Base-by-base conservation (phyloP, 2,113 vertebrate species). In the Cacatua alba region DNA sequence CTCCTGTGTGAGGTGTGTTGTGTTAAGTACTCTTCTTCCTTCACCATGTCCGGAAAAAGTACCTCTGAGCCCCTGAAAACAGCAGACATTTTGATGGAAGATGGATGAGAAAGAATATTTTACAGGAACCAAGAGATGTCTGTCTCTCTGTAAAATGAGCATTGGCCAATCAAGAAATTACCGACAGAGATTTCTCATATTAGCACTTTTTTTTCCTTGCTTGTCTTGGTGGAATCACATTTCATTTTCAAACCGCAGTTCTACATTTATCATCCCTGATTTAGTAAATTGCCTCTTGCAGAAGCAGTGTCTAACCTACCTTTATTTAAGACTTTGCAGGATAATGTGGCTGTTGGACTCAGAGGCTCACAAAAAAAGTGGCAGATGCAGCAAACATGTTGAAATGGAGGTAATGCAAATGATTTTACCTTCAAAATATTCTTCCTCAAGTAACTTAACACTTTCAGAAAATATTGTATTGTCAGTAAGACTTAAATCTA, bases 191-290 rank as follows among this genome's bases (percentile, higher is more conserved):
- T 62, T 67, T 92, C 69, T 74, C 28, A 59, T 77, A 84, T 88
- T 76, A 92, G 52, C 39, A 44, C 41, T 11, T 24, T 3, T 2
- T 12, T 5, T 26, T 4, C 13, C 52, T 95, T 88, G 35, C 65
- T 88, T 96, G 57, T 96, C 62, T 82, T 82, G 60, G 48, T 86
- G 41, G 87, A 85, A 91, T 88, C 80, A 64, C 60, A 90, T 95
- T 94, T 95, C 77, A 68, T 88, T 93, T 92, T 84, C 77, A 86
- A 84, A 82, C 24, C 0, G 0, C 69, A 69, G 86, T 75, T 90
- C 57, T 86, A 90, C 90, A 90, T 94, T 97, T 94, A 94, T 88
- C 92, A 95, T 94, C 86, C 67, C 87, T 80, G 94, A 93, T 95
- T 92, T 94, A 86, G 82, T 57, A 97, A 97, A 97, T 79, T 93